Evolutionary conservation across 2,797 vertebrate species (phyloP), one percentile per base, ranked within the genome.

Genomic region (Vespertilio murinus): DNA sequence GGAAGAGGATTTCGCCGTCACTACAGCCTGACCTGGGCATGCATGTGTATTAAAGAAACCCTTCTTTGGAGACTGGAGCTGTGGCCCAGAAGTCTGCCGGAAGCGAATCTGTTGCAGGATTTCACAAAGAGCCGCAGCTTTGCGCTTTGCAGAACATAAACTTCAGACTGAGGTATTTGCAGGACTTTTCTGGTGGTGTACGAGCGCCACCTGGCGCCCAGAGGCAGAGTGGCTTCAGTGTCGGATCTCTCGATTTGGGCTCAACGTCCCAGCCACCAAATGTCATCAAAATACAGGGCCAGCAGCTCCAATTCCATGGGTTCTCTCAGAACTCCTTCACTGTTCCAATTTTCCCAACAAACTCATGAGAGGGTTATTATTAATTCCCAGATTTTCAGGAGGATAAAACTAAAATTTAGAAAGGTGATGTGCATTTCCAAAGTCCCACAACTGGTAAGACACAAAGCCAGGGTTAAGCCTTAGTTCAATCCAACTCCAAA

Each of bases 181-280:
- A 78, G 40, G 67, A 20, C 49, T 75, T 93, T 69, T 96, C 67
- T 54, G 71, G 61, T 49, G 95, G 92, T 95, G 82, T 82, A 23
- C 61, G 95, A 94, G 95, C 85, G 95, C 97, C 97, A 94, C 40
- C 97, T 97, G 91, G 56, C 0, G 97, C 5, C 91, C 91, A 94
- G 28, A 88, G 10, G 42, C 67, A 85, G 93, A 18, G 5, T 56
- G 64, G 80, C 82, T 71, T 70, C 83, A 11, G 2, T 11, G 56
- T 84, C 86, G 30, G 73, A 30, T 64, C 38, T 67, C 14, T 3
- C 80, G 9, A 45, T 45, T 56, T 67, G 64, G 38, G n/a, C 23
- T 77, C 42, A 13, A 52, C 14, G 83, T 14, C 33, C 75, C 20
- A 35, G 78, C 8, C 28, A 85, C 18, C 75, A 79, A 90, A 85